Evolutionary conservation across 1,140 invertebrate species (phyloP).

Genomic region (Listronotus bonariensis): DNA sequence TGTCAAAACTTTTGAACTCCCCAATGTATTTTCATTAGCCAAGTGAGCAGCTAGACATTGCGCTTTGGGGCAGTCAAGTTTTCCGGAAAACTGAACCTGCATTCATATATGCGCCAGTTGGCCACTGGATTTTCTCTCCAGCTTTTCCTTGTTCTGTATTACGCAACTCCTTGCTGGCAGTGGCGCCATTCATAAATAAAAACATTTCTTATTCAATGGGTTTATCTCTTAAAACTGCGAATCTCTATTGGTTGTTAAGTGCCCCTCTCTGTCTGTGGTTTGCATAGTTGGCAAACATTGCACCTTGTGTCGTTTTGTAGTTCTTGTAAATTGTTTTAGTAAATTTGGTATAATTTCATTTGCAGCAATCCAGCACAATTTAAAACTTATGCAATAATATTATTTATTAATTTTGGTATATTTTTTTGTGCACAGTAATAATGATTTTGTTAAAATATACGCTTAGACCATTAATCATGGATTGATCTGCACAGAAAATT

Average conservation of each 20-base stretch:
- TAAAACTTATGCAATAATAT: no score
- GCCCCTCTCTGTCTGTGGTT: neutral
- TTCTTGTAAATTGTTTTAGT: no score
- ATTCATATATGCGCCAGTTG: slow-evolving; percentile 30
- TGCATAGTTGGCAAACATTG: slow-evolving; percentile 1
- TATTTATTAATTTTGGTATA: no score
- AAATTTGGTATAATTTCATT: no score
- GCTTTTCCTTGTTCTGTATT: slow-evolving; percentile 28
- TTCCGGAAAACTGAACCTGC: slow-evolving; percentile 6
- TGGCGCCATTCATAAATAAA: slow-evolving; percentile 38
- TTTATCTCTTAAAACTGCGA: neutral
- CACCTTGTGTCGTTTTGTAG: neutral
- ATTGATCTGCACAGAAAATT: no score
- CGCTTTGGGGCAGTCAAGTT: neutral
- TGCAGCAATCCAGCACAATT: no score
- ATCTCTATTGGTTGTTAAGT: slow-evolving; percentile 12
- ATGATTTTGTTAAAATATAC: no score
- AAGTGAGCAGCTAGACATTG: no score
- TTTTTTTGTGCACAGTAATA: no score
- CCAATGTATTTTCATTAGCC: no score
- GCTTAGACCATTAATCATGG: no score
- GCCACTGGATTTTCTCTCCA: slow-evolving; percentile 22
- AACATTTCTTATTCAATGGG: slow-evolving; percentile 18
- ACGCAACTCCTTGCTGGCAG: slow-evolving; percentile 29
- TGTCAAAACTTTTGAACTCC: no score